phyloP scores from a whole-genome alignment of 2,113 vertebrate species.

The Pomatorhinus ruficollis region DNA sequence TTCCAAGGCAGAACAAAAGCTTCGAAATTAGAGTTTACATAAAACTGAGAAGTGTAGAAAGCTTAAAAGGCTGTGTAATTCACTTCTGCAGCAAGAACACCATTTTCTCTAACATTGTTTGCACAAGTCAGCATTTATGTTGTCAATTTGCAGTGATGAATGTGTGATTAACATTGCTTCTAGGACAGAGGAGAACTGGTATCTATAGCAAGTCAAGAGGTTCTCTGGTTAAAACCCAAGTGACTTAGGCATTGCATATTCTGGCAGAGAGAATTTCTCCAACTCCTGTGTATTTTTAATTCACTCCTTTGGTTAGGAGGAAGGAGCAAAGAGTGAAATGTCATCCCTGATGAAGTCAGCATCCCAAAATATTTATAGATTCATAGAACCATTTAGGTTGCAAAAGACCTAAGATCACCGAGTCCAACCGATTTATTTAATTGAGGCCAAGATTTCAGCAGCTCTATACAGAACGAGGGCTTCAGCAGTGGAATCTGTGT shows the following conservation, averaged over 20 bases:
- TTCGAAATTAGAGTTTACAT: constrained; percentile 51
- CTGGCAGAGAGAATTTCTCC: background rate
- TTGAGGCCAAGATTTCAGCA: background rate
- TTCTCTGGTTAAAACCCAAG: background rate
- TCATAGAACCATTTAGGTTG: background rate
- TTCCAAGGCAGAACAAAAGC: constrained; percentile 61
- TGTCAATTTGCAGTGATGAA: constrained; percentile 53
- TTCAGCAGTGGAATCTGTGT: background rate
- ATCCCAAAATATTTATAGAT: background rate
- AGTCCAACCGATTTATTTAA: background rate
- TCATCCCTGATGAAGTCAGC: background rate
- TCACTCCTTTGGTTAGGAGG: background rate
- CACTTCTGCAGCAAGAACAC: constrained; percentile 48
- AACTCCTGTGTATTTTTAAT: background rate
- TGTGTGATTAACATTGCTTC: constrained; percentile 36
- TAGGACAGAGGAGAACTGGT: background rate
- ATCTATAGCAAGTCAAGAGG: background rate
- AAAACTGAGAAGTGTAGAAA: constrained; percentile 30
- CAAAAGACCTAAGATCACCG: background rate
- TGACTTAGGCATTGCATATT: background rate
- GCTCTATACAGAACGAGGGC: background rate
- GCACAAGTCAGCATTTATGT: constrained; percentile 57
- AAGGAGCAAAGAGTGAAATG: background rate
- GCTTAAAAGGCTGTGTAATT: constrained; percentile 50
- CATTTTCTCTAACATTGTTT: constrained; percentile 47